Conservation (phyloP, 2,113 vertebrate species). For the Sphaerodactylus townsendi region DNA sequence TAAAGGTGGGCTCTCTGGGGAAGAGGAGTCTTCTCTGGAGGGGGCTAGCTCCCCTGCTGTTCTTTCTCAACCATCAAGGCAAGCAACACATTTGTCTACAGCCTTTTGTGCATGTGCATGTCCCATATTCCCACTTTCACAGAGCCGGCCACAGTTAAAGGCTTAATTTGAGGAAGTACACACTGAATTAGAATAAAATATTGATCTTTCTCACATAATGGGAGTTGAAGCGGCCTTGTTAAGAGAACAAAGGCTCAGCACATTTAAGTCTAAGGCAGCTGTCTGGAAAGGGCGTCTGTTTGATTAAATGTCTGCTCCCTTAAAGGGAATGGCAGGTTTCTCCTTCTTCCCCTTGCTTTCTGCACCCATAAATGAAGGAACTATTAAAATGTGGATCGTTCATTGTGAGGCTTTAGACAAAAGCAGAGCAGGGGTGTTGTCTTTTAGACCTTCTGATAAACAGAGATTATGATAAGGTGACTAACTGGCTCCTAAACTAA, state of each 20-base stretch:
- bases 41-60: neutral
- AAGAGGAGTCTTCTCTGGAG: neutral
- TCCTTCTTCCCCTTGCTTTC: neutral
- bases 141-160: neutral
- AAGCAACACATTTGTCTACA: neutral
- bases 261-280: constrained; percentile 5
- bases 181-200: constrained; percentile 21
- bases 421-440: neutral
- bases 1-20: neutral
- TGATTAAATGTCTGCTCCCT: neutral
- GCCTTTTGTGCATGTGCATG: neutral
- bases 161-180: neutral
- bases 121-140: neutral
- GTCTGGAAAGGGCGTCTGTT: constrained; percentile 7
- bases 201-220: neutral
- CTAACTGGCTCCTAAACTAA: constrained; percentile 32
- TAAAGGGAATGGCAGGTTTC: neutral
- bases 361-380: neutral
- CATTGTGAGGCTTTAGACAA: neutral
- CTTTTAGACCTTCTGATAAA: constrained; percentile 6
- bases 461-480: neutral
- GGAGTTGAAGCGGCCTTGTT: constrained; percentile 7
- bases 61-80: neutral
- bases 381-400: neutral
- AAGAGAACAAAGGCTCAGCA: neutral